Conservation (phyloP, 2,113 vertebrate species). For the Sisor rabdophorus region DNA sequence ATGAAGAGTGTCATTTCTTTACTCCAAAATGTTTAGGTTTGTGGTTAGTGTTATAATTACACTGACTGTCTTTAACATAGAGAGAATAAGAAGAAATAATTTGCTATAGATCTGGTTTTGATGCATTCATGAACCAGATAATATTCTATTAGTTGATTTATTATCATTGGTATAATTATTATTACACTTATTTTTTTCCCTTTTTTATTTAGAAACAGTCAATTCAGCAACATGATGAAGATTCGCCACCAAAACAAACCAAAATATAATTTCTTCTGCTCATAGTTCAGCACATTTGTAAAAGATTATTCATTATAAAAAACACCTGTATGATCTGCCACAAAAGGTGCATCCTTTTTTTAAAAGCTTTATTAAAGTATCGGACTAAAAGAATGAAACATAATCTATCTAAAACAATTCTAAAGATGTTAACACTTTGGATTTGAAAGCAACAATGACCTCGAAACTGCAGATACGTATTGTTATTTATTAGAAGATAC, state of each 20-base stretch:
- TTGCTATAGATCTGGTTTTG: neutral
- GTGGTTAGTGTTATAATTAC: neutral
- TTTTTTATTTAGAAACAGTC: slow-evolving; percentile 51
- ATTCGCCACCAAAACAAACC: slow-evolving; percentile 44
- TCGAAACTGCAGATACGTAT: neutral
- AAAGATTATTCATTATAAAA: neutral
- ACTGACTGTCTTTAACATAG: neutral
- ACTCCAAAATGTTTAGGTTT: neutral
- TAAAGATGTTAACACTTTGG: neutral
- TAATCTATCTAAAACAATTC: neutral
- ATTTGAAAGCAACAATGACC: neutral
- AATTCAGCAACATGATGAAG: slow-evolving; percentile 38
- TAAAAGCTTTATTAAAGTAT: neutral
- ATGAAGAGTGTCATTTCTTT: neutral
- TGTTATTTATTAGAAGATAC: neutral
- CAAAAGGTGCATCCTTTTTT: neutral
- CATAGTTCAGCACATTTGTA: neutral
- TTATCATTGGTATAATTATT: neutral
- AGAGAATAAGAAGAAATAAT: neutral
- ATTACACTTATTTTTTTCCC: slow-evolving; percentile 27
- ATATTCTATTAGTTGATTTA: neutral
- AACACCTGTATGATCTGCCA: neutral
- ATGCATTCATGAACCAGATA: too few species aligned
- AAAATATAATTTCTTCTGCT: slow-evolving; percentile 31
- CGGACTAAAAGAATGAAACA: neutral